phyloP scores from a whole-genome alignment of 2,888 invertebrate genomes.

The Mimumesa dahlbomi region DNA sequence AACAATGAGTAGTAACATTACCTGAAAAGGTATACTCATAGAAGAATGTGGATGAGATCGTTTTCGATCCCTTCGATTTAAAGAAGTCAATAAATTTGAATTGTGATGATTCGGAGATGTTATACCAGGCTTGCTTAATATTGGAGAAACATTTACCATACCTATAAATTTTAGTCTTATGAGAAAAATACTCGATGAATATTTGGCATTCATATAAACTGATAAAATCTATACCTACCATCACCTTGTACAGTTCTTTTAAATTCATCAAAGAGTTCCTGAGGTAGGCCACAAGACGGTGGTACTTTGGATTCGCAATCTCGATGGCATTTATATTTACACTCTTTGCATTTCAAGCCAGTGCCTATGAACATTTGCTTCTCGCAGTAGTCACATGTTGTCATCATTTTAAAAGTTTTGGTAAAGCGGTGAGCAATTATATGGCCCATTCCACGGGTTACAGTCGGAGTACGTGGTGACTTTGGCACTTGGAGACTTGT shows the following conservation, averaged over 20 bases:
- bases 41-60: constrained; percentile 83
- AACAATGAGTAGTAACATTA: constrained; percentile 71
- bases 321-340: constrained; percentile 94
- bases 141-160: constrained; percentile 80
- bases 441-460: constrained; percentile 91
- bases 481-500: constrained; percentile 83
- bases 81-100: constrained; percentile 75
- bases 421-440: constrained; percentile 95
- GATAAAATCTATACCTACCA: constrained; percentile 72
- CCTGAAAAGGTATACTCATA: constrained; percentile 83
- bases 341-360: constrained; percentile 95
- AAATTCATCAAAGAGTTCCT: constrained; percentile 91
- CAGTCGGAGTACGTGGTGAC: constrained; percentile 89
- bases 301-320: constrained; percentile 96
- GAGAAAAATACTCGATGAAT: not conserved
- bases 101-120: constrained; percentile 79
- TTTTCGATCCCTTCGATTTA: constrained; percentile 81
- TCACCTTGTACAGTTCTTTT: constrained; percentile 87
- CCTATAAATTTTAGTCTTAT: constrained; percentile 55
- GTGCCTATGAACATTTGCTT: constrained; percentile 92
- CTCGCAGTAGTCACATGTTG: constrained; percentile 94
- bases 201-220: not conserved
- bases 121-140: constrained; percentile 79
- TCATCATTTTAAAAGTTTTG: constrained; percentile 93
- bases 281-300: constrained; percentile 95